Conservation (phyloP, 2,888 invertebrate genomes). For the Sphaeridia pumilis region DNA sequence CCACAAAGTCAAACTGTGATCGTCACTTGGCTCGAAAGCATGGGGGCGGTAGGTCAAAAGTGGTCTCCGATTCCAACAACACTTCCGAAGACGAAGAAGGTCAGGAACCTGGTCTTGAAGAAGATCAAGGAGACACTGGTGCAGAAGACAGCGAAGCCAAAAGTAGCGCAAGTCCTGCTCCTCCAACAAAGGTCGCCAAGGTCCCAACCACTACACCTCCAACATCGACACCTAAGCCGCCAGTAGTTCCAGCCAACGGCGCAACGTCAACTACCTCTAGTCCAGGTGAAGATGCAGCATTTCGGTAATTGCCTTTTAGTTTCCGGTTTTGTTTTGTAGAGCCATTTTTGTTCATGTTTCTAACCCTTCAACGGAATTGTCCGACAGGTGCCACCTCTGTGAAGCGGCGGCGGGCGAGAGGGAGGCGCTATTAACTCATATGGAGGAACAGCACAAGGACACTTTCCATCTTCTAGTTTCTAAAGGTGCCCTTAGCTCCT, state of each 20-base stretch:
- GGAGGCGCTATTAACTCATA: conserved; percentile 24
- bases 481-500: conserved; percentile 22
- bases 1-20: conserved; percentile 94
- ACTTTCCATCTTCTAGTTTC: conserved; percentile 23
- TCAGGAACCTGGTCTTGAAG: conserved; percentile 16
- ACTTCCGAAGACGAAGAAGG: conserved; percentile 40
- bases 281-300: conserved; percentile 24
- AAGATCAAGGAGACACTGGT: conserved; percentile 13
- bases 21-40: conserved; percentile 84
- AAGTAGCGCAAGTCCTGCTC: too few relatives aligned
- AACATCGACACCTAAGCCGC: too few relatives aligned
- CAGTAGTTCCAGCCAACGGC: too few relatives aligned
- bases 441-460: conserved; percentile 28
- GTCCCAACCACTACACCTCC: conserved; percentile 36
- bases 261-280: conserved; percentile 14
- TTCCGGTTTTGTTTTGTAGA: neutral
- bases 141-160: conserved; percentile 12
- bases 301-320: conserved; percentile 11
- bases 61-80: conserved; percentile 44
- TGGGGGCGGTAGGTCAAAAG: conserved; percentile 40
- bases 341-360: neutral
- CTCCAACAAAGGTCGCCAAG: too few relatives aligned
- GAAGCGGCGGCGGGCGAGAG: conserved; percentile 45
- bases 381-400: conserved; percentile 78
- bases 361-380: neutral